Evolutionary conservation across 2,888 invertebrate genomes (phyloP).

Genomic region (Caenorhabditis virilis): DNA sequence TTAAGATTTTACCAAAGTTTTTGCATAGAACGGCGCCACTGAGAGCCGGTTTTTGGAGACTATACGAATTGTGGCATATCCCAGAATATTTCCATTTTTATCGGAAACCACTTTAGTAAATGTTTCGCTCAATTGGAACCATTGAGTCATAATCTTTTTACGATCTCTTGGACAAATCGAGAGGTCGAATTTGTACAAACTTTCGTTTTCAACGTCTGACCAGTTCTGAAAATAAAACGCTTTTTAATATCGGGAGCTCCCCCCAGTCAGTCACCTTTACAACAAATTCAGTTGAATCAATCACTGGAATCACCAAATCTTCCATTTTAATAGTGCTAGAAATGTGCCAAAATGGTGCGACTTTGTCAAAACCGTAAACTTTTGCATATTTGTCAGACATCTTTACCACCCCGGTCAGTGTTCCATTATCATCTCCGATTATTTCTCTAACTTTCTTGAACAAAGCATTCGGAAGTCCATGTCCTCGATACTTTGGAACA

Average conservation of each 20-base stretch:
- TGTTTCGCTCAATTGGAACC: conserved; percentile 28
- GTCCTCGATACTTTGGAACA: conserved; percentile 11
- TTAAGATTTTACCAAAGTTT: conserved; percentile 10
- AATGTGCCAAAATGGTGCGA: conserved; percentile 17
- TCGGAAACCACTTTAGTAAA: conserved; percentile 32
- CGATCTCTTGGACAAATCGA: conserved; percentile 37
- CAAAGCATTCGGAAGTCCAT: conserved; percentile 4
- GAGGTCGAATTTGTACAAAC: conserved; percentile 23
- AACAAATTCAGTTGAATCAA: conserved; percentile 11
- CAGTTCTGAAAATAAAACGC: conserved; percentile 11
- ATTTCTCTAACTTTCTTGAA: conserved; percentile 15
- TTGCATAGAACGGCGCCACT: conserved; percentile 38
- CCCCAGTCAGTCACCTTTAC: too few species aligned
- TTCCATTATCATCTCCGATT: conserved; percentile 13
- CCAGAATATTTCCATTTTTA: conserved; percentile 23
- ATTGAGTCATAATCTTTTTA: conserved; percentile 19
- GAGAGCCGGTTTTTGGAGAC: conserved; percentile 17
- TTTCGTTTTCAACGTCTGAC: conserved; percentile 32
- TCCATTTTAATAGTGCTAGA: conserved; percentile 18
- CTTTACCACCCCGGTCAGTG: conserved; percentile 12
- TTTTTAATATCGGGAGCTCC: not conserved
- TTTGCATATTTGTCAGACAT: conserved; percentile 33
- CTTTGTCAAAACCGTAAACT: conserved; percentile 35
- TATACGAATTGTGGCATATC: conserved; percentile 34
- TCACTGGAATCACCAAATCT: conserved; percentile 23